These are phyloP conservation scores for Hecatera dysodea DNA, from an alignment of 2,888 invertebrate genomes.

Conservation along the genomic window DNA sequence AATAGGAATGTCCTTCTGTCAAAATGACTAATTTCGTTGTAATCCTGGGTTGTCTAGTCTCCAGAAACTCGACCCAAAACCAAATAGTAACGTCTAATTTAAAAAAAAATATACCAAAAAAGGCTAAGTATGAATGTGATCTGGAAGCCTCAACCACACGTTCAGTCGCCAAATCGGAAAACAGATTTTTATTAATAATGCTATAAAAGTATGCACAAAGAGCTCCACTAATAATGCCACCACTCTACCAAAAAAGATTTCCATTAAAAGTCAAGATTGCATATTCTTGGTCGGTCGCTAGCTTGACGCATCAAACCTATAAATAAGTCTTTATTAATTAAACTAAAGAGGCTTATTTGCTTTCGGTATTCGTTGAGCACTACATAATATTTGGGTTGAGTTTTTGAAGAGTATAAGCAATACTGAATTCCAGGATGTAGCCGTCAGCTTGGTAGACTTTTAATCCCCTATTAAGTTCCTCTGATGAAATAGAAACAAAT, in stretches of 20 bases:
- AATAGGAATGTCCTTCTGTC: not conserved
- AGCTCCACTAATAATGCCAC: not conserved
- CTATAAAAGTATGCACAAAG: not conserved
- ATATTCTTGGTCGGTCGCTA: too few species aligned
- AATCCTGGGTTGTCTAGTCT: not conserved
- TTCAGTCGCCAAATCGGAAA: not conserved
- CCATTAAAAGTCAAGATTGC: not conserved
- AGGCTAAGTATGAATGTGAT: not conserved
- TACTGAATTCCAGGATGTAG: not conserved
- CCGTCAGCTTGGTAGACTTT: not conserved
- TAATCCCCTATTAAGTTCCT: not conserved
- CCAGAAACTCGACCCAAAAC: not conserved
- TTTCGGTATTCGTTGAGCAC: not conserved
- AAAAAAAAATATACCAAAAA: not conserved
- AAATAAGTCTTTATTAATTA: not conserved
- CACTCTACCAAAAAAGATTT: not conserved
- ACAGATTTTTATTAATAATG: not conserved
- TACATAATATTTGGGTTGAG: conserved; percentile 6
- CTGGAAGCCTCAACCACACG: not conserved
- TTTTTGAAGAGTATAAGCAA: not conserved
- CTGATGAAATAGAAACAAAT: not conserved
- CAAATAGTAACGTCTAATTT: not conserved
- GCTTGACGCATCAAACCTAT: too few species aligned
- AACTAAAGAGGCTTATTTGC: not conserved
- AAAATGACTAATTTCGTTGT: not conserved